These are phyloP conservation scores for Sussaba pulchella DNA, from an alignment of 2,888 invertebrate species.

Conservation along the genomic window DNA sequence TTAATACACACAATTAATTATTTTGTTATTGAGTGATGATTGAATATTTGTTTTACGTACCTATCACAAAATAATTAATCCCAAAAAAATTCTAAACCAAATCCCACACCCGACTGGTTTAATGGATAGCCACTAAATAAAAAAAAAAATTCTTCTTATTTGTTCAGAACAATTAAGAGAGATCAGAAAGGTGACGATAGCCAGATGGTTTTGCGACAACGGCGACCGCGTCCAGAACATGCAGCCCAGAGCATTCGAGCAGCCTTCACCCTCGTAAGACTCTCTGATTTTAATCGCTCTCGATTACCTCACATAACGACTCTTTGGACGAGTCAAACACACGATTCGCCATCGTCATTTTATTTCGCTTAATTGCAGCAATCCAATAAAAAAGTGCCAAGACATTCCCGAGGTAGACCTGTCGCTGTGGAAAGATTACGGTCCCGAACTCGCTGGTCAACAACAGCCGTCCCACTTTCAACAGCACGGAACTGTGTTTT, in stretches of 20 bases:
- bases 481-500: slow-evolving; percentile 57
- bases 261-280: slow-evolving; percentile 87
- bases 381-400: slow-evolving; percentile 88
- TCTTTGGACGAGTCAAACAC: background rate
- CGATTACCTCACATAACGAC: background rate
- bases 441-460: slow-evolving; percentile 59
- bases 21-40: too few species aligned
- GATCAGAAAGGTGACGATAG: slow-evolving; percentile 91
- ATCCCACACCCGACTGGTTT: too few species aligned
- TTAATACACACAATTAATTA: too few species aligned
- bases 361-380: slow-evolving; percentile 85
- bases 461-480: slow-evolving; percentile 37
- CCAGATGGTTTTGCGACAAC: slow-evolving; percentile 93
- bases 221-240: slow-evolving; percentile 85
- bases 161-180: slow-evolving; percentile 88
- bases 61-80: too few species aligned
- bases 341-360: background rate
- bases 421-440: slow-evolving; percentile 86
- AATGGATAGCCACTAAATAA: background rate
- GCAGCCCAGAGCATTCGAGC: slow-evolving; percentile 85
- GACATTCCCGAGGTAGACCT: slow-evolving; percentile 88
- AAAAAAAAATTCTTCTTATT: slow-evolving; percentile 24
- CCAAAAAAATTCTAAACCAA: too few species aligned
- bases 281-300: slow-evolving; percentile 16
- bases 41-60: too few species aligned